Evolutionary conservation across 2,113 vertebrate species (phyloP).

Genomic region (Verasper variegatus): DNA sequence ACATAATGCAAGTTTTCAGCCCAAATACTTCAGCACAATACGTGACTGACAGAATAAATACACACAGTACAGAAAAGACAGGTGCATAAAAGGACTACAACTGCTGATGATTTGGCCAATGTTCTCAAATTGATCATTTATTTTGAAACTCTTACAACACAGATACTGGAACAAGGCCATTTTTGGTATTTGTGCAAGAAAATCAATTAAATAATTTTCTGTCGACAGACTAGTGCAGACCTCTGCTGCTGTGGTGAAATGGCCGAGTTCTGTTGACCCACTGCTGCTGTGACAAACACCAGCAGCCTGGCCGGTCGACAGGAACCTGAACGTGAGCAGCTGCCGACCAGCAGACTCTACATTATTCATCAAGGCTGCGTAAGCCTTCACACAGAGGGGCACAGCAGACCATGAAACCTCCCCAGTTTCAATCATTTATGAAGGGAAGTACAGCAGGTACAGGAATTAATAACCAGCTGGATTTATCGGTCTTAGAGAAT

Average conservation of each 20-base stretch:
- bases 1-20: no score
- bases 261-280: slow-evolving; percentile 60
- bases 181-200: not conserved
- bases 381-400: slow-evolving; percentile 48
- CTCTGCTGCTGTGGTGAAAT: not conserved
- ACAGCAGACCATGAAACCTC: slow-evolving; percentile 36
- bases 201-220: not conserved
- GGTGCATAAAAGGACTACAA: no score
- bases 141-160: not conserved
- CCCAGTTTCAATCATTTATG: slow-evolving; percentile 57
- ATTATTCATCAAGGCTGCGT: slow-evolving; percentile 78
- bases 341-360: slow-evolving; percentile 54
- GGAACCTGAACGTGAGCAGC: slow-evolving; percentile 58
- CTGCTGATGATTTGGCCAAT: no score
- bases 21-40: no score
- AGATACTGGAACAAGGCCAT: not conserved
- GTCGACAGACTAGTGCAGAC: not conserved
- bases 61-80: no score
- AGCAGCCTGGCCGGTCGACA: slow-evolving; percentile 31
- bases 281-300: slow-evolving; percentile 42
- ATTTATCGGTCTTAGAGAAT: slow-evolving; percentile 10
- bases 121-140: no score
- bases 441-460: slow-evolving; percentile 26
- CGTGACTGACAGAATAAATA: not conserved
- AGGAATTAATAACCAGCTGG: slow-evolving; percentile 29